A percentile compares a stretch with the other conserved stretches of the same genome.
Evolutionary conservation across 2,797 vertebrate species (phyloP).

Genomic region (Molossus molossus): DNA sequence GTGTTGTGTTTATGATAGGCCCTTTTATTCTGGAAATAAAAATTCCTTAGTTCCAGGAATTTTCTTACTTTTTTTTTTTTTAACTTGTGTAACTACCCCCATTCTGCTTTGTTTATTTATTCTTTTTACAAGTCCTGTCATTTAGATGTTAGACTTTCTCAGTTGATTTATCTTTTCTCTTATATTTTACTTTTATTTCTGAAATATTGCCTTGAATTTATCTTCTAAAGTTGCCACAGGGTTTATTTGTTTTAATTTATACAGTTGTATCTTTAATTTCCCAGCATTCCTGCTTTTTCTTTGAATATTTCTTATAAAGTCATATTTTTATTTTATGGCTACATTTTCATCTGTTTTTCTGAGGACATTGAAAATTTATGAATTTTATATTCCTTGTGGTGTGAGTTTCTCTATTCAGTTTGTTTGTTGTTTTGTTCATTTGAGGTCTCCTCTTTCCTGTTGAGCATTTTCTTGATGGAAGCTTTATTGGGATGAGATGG

Average conservation of each 20-base stretch:
- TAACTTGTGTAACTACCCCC: background rate
- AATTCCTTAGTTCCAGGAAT: background rate
- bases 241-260: background rate
- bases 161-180: background rate
- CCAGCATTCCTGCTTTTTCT: background rate
- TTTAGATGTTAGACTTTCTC: background rate
- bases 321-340: background rate
- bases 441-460: background rate
- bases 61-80: background rate
- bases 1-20: background rate
- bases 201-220: background rate
- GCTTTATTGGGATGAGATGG: background rate
- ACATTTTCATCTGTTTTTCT: background rate
- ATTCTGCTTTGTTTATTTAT: slow-evolving; percentile 8
- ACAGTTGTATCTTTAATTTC: background rate
- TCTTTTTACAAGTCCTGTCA: background rate
- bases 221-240: background rate
- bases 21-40: background rate
- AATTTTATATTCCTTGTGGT: background rate
- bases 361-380: background rate
- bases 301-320: background rate
- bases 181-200: slow-evolving; percentile 30
- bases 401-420: background rate
- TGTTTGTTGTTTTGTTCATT: background rate
- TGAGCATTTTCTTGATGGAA: background rate